Evolutionary conservation across 1,140 invertebrate species (phyloP).

Genomic region (Daktulosphaira vitifoliae): DNA sequence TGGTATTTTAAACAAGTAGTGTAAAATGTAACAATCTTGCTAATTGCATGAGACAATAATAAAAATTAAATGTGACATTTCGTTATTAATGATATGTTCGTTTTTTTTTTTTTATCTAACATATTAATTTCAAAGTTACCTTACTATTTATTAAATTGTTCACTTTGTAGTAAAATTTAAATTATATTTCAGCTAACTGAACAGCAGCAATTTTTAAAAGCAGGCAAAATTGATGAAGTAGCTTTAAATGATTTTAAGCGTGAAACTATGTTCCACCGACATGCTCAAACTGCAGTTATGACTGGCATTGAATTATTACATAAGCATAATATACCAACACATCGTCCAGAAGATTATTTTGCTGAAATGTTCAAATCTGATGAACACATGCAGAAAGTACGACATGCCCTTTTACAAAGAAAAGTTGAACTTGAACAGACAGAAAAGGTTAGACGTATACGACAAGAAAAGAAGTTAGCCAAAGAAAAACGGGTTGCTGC

Average conservation of each 20-base stretch:
- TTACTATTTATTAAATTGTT: background rate
- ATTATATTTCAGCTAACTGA: constrained; percentile 50
- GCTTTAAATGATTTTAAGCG: constrained; percentile 89
- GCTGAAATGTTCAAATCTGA: constrained; percentile 99
- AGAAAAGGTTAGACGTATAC: constrained; percentile 79
- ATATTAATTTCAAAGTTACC: background rate
- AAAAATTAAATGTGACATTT: background rate
- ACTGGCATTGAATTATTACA: constrained; percentile 67
- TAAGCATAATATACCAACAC: constrained; percentile 64
- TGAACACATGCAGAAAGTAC: constrained; percentile 93
- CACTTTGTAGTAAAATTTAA: background rate
- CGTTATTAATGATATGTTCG: background rate
- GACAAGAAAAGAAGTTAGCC: constrained; percentile 84
- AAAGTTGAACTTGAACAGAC: constrained; percentile 71
- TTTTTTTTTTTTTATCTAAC: no score
- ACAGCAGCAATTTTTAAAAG: constrained; percentile 55
- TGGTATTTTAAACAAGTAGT: no score
- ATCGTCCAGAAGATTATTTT: constrained; percentile 90
- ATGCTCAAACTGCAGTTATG: constrained; percentile 79
- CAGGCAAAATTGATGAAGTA: constrained; percentile 49
- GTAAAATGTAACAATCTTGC: no score
- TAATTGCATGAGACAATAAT: background rate
- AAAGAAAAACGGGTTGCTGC: constrained; percentile 83
- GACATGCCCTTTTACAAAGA: constrained; percentile 73
- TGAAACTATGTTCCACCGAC: constrained; percentile 82